Evolutionary conservation across 2,888 invertebrate genomes (phyloP).

Genomic region (Agonopterix arenella): DNA sequence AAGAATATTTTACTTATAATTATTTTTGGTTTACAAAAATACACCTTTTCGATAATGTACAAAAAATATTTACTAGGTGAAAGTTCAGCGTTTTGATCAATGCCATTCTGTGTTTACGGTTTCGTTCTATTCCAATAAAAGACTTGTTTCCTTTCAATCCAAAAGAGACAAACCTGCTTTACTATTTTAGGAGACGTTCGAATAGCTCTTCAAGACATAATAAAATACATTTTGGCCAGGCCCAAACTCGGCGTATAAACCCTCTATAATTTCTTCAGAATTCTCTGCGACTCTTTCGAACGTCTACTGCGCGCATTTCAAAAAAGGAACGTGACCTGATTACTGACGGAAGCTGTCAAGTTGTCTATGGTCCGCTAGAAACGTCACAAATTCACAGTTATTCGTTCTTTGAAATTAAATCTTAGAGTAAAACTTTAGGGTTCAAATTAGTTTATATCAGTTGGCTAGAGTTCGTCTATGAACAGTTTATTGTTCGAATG

Average conservation of each 20-base stretch:
- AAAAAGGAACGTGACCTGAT: conserved; percentile 74
- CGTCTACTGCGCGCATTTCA: conserved; percentile 48
- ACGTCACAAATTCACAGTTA: conserved; percentile 41
- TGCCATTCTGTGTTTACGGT: too few relatives aligned
- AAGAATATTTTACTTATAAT: too few relatives aligned
- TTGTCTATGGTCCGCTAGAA: conserved; percentile 40
- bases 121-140: too few relatives aligned
- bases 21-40: too few relatives aligned
- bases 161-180: too few relatives aligned
- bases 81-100: too few relatives aligned
- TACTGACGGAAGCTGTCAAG: conserved; percentile 69
- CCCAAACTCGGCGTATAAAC: conserved; percentile 14
- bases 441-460: conserved; percentile 23
- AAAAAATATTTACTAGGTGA: too few relatives aligned
- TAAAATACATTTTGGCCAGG: conserved; percentile 34
- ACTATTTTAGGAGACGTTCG: too few relatives aligned
- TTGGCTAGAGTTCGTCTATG: conserved; percentile 31
- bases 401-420: conserved; percentile 24
- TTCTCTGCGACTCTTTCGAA: conserved; percentile 8
- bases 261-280: background rate
- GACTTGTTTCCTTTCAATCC: too few relatives aligned
- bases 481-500: conserved; percentile 52
- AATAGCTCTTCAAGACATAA: conserved; percentile 15
- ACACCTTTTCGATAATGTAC: too few relatives aligned
- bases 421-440: conserved; percentile 25